Evolutionary conservation across 2,888 invertebrate genomes (phyloP).

Genomic region (Quadriops clusia): DNA sequence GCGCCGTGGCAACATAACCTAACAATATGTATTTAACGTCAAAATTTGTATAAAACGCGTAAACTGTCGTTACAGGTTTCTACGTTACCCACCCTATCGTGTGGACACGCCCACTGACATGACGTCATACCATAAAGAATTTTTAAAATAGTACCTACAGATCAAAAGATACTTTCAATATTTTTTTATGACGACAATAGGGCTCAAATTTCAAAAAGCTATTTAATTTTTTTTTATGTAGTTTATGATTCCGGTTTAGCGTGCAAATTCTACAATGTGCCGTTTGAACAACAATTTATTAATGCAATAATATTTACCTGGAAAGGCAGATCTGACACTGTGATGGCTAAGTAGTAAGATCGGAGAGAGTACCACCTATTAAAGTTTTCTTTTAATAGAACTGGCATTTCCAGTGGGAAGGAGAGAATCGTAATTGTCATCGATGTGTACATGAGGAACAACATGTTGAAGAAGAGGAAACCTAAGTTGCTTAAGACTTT

Average conservation of each 20-base stretch:
- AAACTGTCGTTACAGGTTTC: too few relatives aligned
- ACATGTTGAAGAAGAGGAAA: constrained; percentile 95
- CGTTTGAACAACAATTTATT: constrained; percentile 2
- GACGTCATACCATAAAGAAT: too few relatives aligned
- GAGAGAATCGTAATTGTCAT: constrained; percentile 98
- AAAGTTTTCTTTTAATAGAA: constrained; percentile 86
- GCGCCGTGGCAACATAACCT: too few relatives aligned
- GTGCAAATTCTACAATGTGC: neutral
- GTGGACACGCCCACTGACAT: too few relatives aligned
- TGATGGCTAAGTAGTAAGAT: constrained; percentile 91
- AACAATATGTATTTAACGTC: too few relatives aligned
- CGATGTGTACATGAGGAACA: constrained; percentile 98
- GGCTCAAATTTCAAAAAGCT: too few relatives aligned
- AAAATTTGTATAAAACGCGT: too few relatives aligned
- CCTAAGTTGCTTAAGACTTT: constrained; percentile 94
- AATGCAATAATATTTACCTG: constrained; percentile 65
- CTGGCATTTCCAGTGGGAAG: constrained; percentile 93
- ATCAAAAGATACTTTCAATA: constrained; percentile 3
- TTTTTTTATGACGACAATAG: too few relatives aligned
- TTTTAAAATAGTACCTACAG: too few relatives aligned
- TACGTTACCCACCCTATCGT: too few relatives aligned
- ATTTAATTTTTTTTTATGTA: too few relatives aligned
- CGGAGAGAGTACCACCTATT: constrained; percentile 95
- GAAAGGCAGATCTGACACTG: constrained; percentile 94
- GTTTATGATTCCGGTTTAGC: too few relatives aligned